phyloP scores from a whole-genome alignment of 2,888 invertebrate species.

The Blera fallax region DNA sequence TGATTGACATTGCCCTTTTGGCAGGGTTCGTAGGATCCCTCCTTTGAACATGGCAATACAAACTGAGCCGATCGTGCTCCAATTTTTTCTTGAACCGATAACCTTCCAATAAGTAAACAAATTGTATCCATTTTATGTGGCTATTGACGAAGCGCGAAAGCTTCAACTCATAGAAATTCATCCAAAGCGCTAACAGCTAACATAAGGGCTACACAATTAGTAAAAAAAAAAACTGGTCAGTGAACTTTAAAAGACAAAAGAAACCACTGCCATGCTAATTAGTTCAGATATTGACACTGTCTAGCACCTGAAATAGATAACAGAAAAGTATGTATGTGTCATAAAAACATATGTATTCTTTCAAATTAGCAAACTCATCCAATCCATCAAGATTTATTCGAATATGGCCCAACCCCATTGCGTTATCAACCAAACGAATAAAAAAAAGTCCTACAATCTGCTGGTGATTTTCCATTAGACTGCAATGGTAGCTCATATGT shows the following conservation, averaged over 20 bases:
- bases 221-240: neutral
- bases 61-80: no score
- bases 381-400: neutral
- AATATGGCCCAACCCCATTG: neutral
- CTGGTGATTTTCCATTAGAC: slow-evolving; percentile 26
- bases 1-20: no score
- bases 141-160: no score
- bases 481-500: neutral
- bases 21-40: no score
- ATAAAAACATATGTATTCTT: neutral
- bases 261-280: neutral
- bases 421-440: neutral
- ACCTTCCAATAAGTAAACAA: no score
- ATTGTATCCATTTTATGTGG: no score
- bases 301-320: neutral
- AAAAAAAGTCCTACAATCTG: neutral
- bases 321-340: neutral
- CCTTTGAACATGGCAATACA: no score
- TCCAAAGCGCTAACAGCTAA: no score
- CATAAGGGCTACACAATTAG: no score
- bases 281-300: neutral
- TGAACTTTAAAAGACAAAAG: neutral
- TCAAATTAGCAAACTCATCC: neutral
- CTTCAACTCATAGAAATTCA: no score
- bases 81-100: no score